Evolutionary conservation across 2,797 vertebrate genomes (phyloP), one percentile per base, ranked within the genome.

Genomic region (Acipenser ruthenus): DNA sequence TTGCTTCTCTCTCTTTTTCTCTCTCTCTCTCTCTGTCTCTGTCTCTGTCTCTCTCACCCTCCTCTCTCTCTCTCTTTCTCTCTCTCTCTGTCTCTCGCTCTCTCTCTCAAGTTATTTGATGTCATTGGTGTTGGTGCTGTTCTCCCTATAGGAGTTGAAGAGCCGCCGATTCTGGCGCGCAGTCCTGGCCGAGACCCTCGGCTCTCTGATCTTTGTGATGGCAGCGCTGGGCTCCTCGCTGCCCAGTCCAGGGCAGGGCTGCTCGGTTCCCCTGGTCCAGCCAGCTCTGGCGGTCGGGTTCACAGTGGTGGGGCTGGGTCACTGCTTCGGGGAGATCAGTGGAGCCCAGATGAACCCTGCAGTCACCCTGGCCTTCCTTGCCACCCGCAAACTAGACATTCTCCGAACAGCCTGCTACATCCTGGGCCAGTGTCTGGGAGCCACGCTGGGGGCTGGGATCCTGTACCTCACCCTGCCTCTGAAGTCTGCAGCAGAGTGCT

Each of bases 261-360:
- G 11, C 4, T 53, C 50, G 48, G 65, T 65, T 49, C 65, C 71
- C 63, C 11, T 50, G 1, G 23, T 94, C 71, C 86, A 90, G 0
- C 88, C 91, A 0, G 91, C 90, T 0, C 74, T 94, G 73, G 91
- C 88, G 0, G 86, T 84, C 60, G 91, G 90, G 1, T 82, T 88
- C 79, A 83, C 74, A n/a, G 78, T 89, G 3, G 80, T 88, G 18
- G 81, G 74, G 6, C 74, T 94, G 68, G 77, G 76, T 55, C 83
- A 87, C 71, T 85, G 85, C 79, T 93, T 93, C 65, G 84, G 89
- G 75, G 89, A 92, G 71, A 87, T 91, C 74, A 91, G 87, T 11
- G 86, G 87, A 0, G 85, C 90, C 10, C 92, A 94, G 83, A 85
- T 91, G 73, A 94, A 93, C 81, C 93, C 91, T 0, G 88, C 91